Conservation (phyloP, 2,888 invertebrate species). For the Cepaea hortensis region DNA sequence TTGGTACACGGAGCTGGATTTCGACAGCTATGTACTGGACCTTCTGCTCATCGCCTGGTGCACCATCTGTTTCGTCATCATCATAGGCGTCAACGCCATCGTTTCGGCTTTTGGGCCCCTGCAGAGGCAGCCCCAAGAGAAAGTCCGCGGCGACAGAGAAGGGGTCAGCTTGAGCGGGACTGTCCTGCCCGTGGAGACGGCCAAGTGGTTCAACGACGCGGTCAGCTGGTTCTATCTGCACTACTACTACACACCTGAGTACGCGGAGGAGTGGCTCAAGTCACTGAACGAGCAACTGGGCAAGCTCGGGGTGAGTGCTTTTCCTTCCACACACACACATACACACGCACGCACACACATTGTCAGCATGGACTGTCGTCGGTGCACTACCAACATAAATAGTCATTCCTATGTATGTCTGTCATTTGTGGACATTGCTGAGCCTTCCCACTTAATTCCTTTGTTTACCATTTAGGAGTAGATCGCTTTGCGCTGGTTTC, state of each 20-base stretch:
- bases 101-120: conserved; percentile 70
- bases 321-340: neutral
- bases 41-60: conserved; percentile 73
- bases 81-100: conserved; percentile 68
- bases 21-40: conserved; percentile 73
- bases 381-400: neutral
- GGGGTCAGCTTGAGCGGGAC: conserved; percentile 48
- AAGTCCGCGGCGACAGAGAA: conserved; percentile 54
- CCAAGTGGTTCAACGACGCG: conserved; percentile 72
- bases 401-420: neutral
- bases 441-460: too few relatives aligned
- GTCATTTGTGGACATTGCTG: too few relatives aligned
- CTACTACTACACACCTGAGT: conserved; percentile 68
- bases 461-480: too few relatives aligned
- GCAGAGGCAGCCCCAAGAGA: conserved; percentile 63
- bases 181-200: conserved; percentile 62
- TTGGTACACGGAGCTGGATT: conserved; percentile 69
- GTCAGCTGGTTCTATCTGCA: conserved; percentile 75
- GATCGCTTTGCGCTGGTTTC: too few relatives aligned
- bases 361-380: too few relatives aligned
- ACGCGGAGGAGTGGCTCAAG: conserved; percentile 76
- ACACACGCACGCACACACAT: too few relatives aligned
- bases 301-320: conserved; percentile 74
- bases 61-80: conserved; percentile 67
- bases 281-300: conserved; percentile 76